phyloP scores from a whole-genome alignment of 2,113 vertebrate genomes.

The Rhizomys pruinosus region DNA sequence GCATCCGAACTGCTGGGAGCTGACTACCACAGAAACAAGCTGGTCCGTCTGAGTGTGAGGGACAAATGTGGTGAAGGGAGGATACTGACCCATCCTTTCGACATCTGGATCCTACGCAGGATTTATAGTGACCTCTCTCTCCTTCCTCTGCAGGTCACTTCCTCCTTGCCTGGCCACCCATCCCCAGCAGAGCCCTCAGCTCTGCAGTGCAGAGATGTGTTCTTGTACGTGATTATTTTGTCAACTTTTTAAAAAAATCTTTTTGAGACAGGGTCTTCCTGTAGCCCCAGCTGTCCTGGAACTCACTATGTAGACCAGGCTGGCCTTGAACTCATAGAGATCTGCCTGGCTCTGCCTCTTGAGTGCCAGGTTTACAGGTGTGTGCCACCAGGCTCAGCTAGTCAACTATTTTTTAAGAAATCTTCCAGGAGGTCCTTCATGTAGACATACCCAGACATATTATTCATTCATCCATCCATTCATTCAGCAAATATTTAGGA shows the following conservation, averaged over 20 bases:
- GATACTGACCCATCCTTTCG: neutral
- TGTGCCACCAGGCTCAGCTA: too few species aligned
- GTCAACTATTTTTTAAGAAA: slow-evolving; percentile 18
- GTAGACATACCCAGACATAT: slow-evolving; percentile 12
- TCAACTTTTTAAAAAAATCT: slow-evolving; percentile 14
- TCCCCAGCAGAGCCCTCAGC: neutral
- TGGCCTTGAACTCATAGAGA: too few species aligned
- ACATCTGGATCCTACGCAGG: neutral
- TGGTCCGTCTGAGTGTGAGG: neutral
- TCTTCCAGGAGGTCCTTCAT: neutral
- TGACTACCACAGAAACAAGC: neutral
- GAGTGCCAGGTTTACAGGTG: too few species aligned
- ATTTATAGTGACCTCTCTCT: neutral
- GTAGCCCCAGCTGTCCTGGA: too few species aligned
- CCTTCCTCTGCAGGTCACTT: neutral
- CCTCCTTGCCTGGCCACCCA: neutral
- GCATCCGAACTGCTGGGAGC: neutral
- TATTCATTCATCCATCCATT: slow-evolving; percentile 16
- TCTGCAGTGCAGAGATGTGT: neutral
- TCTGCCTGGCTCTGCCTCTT: too few species aligned
- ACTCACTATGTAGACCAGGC: too few species aligned
- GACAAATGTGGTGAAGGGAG: neutral
- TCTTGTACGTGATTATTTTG: slow-evolving; percentile 10
- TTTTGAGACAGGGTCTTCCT: too few species aligned
- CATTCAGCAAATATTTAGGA: neutral